These are phyloP conservation scores for Misgurnus mizolepis DNA, from an alignment of 2,113 vertebrate genomes.

Conservation along the genomic window DNA sequence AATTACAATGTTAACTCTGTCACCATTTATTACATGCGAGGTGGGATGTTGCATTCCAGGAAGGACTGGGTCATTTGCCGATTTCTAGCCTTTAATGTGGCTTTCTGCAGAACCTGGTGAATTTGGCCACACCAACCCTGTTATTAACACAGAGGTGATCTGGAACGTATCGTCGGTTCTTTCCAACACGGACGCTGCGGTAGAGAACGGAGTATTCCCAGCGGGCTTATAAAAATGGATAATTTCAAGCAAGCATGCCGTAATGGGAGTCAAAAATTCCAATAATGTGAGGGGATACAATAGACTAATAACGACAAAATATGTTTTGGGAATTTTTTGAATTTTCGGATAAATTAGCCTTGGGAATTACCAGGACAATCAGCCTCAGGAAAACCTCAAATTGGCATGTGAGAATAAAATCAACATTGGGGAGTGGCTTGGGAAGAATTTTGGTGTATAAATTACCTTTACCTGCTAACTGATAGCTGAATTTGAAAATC, in stretches of 20 bases:
- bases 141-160: conserved; percentile 65
- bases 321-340: conserved; percentile 35
- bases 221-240: not conserved
- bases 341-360: conserved; percentile 41
- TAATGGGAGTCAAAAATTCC: conserved; percentile 4
- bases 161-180: conserved; percentile 43
- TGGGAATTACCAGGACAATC: conserved; percentile 20
- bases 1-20: not conserved
- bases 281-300: not conserved
- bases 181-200: not conserved
- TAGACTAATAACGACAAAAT: not conserved
- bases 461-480: not conserved
- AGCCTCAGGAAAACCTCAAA: conserved; percentile 40
- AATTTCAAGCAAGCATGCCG: not conserved
- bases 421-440: not conserved
- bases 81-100: conserved; percentile 62
- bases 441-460: too few relatives aligned
- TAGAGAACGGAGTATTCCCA: not conserved
- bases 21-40: not conserved
- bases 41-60: not conserved
- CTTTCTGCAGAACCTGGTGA: conserved; percentile 61
- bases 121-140: conserved; percentile 56
- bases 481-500: not conserved
- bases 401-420: not conserved
- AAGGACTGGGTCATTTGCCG: conserved; percentile 28